Base-by-base conservation (phyloP, 2,888 invertebrate genomes). In the Branchipolynoe longqiensis region DNA sequence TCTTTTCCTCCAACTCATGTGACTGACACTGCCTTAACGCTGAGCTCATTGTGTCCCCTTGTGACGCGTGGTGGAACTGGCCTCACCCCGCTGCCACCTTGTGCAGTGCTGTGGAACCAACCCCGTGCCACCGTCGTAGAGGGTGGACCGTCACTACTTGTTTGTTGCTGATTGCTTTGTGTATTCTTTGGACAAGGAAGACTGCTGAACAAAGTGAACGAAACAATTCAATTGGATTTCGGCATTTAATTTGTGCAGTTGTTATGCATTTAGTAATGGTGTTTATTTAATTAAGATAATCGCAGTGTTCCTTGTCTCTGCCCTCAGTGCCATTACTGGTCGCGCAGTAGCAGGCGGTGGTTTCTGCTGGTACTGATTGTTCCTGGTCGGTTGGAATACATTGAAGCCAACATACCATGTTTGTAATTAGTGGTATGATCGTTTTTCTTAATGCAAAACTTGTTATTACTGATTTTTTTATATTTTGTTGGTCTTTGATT, bases 321-420 rank as follows among this genome's bases (percentile, higher is more conserved):
- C n/a, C n/a, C n/a, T n/a, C n/a, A n/a, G n/a, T n/a, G n/a, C n/a
- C n/a, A n/a, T n/a, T 48, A 78, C 78, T 78, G 78, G 78, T 78
- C 78, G 48, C 78, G 28, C 28, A 78, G 78, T 78, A 78, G 78
- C 54, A 8, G 54, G 31, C 48, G 41, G 31, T 28, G 41, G 78
- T 41, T 78, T 78, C 78, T 78, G 78, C 78, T 78, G 78, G 78
- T 78, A 78, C 48, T 78, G 41, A 78, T 62, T 62, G n/a, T 62
- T 25, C 28, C 62, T 62, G 62, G 31, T 28, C 31, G 4, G 62
- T 62, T 62, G 28, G 62, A 31, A 62, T 25, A 1, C n/a, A n/a
- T n/a, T n/a, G n/a, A n/a, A n/a, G n/a, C n/a, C n/a, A n/a, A n/a
- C n/a, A n/a, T n/a, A n/a, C n/a, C n/a, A n/a, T n/a, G n/a, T n/a